Evolutionary conservation across 2,888 invertebrate genomes (phyloP).

Genomic region (Melanostoma scalare): DNA sequence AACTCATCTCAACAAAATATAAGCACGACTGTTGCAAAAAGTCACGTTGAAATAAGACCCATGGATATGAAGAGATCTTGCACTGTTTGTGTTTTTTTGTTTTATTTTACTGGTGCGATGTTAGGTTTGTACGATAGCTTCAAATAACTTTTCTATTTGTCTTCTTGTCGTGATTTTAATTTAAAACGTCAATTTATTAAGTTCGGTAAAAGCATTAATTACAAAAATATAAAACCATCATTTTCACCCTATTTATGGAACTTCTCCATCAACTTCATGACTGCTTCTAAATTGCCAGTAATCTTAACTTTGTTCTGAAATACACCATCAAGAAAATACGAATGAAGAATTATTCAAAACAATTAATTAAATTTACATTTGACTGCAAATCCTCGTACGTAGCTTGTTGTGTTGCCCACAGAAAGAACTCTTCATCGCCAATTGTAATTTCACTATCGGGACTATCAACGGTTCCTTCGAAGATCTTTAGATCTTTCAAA

Average conservation of each 20-base stretch:
- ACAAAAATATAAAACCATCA: conserved; percentile 29
- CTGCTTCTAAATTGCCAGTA: conserved; percentile 78
- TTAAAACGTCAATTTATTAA: no score
- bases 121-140: no score
- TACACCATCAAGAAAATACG: conserved; percentile 35
- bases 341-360: background rate
- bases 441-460: conserved; percentile 79
- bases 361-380: conserved; percentile 73
- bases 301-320: conserved; percentile 77
- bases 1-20: no score
- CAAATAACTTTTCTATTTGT: no score
- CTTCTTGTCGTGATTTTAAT: no score
- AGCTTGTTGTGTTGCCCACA: conserved; percentile 78
- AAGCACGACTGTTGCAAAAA: no score
- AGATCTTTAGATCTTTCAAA: conserved; percentile 81
- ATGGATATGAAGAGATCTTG: no score
- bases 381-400: conserved; percentile 78
- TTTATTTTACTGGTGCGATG: no score
- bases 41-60: no score
- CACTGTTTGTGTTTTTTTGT: no score
- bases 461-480: conserved; percentile 77
- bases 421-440: conserved; percentile 79
- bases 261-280: conserved; percentile 79
- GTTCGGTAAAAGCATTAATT: background rate
- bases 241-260: conserved; percentile 74